phyloP scores from a whole-genome alignment of 2,113 vertebrate genomes.

The Polypterus bichir region DNA sequence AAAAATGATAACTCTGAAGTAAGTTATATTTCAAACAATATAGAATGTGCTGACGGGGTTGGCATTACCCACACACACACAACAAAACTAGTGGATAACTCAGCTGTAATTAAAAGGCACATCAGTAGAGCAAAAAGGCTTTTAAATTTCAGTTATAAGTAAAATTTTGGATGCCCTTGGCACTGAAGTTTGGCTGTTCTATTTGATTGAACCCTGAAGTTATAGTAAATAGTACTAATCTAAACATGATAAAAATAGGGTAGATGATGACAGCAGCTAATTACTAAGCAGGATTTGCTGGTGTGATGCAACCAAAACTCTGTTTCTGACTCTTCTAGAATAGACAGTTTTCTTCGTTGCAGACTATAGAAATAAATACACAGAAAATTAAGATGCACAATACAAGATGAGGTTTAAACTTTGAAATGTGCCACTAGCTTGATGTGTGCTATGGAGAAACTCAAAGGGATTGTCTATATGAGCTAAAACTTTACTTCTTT shows the following conservation, averaged over 20 bases:
- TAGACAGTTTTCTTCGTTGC: no score
- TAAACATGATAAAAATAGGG: background rate
- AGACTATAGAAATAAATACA: no score
- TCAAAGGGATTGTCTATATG: no score
- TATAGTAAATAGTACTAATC: background rate
- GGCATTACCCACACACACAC: no score
- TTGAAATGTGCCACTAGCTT: no score
- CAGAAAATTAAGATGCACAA: no score
- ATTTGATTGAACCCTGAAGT: background rate
- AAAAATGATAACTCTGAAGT: background rate
- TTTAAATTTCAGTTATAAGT: slow-evolving; percentile 11
- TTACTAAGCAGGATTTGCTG: slow-evolving; percentile 7
- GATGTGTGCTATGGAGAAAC: no score
- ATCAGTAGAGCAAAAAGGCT: slow-evolving; percentile 17
- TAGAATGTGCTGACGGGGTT: slow-evolving; percentile 1
- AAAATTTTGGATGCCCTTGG: background rate
- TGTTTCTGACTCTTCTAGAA: no score
- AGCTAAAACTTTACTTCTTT: no score
- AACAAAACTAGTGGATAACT: slow-evolving; percentile 16
- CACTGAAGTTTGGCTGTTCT: background rate
- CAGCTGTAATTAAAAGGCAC: slow-evolving; percentile 33
- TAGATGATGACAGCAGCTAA: background rate
- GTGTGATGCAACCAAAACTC: slow-evolving; percentile 29
- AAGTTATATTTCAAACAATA: background rate
- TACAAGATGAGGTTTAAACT: no score